Percentiles rank a stretch among this genome's conserved stretches.
phyloP scores from a whole-genome alignment of 2,888 invertebrate genomes.

The Scaptomyza reducta region DNA sequence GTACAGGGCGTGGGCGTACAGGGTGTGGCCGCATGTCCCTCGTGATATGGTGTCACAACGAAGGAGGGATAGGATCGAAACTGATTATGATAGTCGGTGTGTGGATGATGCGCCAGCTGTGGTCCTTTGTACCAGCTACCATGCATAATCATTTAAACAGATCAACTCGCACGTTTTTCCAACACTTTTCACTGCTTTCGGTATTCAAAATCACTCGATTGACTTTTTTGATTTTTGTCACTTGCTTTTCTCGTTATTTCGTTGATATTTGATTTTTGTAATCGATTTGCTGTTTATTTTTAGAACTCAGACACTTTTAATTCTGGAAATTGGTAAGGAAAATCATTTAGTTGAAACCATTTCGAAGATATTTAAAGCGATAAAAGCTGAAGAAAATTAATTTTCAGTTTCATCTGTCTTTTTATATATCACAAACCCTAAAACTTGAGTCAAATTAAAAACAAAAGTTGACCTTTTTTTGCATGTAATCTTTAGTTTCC shows the following conservation, averaged over 20 bases:
- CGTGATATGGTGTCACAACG: slow-evolving; percentile 82
- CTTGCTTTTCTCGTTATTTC: not conserved
- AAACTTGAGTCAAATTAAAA: too few relatives aligned
- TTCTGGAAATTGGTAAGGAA: not conserved
- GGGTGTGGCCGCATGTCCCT: slow-evolving; percentile 66
- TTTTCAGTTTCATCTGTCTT: too few relatives aligned
- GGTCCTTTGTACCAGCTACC: slow-evolving; percentile 84
- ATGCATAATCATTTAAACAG: slow-evolving; percentile 83
- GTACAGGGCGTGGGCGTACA: slow-evolving; percentile 54
- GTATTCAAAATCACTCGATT: not conserved
- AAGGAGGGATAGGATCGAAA: slow-evolving; percentile 83
- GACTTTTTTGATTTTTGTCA: not conserved
- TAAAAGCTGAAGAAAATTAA: too few relatives aligned
- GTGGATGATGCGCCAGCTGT: slow-evolving; percentile 82
- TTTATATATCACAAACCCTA: too few relatives aligned
- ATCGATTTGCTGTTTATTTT: not conserved
- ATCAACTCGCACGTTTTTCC: slow-evolving; percentile 35
- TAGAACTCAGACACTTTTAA: not conserved
- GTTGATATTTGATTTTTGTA: not conserved
- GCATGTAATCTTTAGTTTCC: too few relatives aligned
- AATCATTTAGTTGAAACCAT: too few relatives aligned
- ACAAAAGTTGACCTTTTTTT: too few relatives aligned
- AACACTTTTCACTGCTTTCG: slow-evolving; percentile 21
- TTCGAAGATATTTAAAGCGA: too few relatives aligned
- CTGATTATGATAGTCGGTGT: slow-evolving; percentile 81